Conservation (phyloP, 1,140 invertebrate species). For the Penaeus vannamei region DNA sequence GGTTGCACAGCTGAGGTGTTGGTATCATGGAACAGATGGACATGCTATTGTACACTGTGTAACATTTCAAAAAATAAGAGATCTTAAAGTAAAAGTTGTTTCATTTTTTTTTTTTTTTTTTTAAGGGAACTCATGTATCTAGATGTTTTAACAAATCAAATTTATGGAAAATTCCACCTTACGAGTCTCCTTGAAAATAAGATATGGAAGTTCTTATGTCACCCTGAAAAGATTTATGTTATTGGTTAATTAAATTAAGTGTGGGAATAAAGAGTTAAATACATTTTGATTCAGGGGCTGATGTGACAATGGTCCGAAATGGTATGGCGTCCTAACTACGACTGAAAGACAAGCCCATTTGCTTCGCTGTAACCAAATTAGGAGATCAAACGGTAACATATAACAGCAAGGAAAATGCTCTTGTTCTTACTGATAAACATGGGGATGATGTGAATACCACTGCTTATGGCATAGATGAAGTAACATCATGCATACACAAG, state of each 20-base stretch:
- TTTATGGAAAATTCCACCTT: no score
- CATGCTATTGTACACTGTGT: slow-evolving; percentile 27
- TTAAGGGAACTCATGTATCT: slow-evolving; percentile 3
- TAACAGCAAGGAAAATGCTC: background rate
- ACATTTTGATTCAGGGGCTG: no score
- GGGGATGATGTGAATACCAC: background rate
- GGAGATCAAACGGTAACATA: slow-evolving; percentile 4
- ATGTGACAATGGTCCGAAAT: no score
- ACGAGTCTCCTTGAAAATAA: background rate
- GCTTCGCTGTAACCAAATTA: background rate
- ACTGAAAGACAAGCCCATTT: background rate
- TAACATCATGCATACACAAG: background rate
- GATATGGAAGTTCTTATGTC: background rate
- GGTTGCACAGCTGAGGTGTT: background rate
- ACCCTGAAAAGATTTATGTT: background rate
- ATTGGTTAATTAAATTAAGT: background rate
- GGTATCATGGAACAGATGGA: background rate
- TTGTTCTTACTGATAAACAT: background rate
- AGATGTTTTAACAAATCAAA: background rate
- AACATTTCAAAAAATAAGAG: background rate
- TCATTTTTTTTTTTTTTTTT: slow-evolving; percentile 11
- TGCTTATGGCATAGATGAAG: background rate
- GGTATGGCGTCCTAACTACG: background rate
- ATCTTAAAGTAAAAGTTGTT: background rate
- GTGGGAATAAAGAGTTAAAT: no score